Evolutionary conservation across 2,888 invertebrate species (phyloP), one percentile per base, ranked within the genome.

Genomic region (Lasioglossum calceatum): DNA sequence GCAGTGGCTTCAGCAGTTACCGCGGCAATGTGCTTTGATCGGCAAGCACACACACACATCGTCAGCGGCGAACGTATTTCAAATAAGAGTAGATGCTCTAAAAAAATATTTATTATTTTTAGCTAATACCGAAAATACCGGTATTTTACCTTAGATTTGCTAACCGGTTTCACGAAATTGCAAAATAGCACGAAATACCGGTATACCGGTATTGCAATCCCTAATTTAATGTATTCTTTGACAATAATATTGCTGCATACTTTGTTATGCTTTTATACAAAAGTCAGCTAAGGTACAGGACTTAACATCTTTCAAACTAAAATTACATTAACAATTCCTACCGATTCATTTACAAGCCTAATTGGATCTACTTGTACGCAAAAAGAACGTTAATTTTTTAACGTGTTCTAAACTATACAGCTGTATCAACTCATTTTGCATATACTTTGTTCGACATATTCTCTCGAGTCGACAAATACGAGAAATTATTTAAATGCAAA

Each of bases 231-330:
- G 79, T 87, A 86, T 87, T 84, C 74, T 81, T 87, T 87, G 87
- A 86, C 84, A 87, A 87, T 87, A 87, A 87, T 87, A 84, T 73
- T 79, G 44, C 79, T 79, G 78, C 72, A 73, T 86, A 84, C 72
- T 86, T 84, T 77, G 32, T 79, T 84, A 80, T 78, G 76, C 58
- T 81, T 86, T 79, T 81, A 87, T 58, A 77, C 39, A 64, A 54
- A 76, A 72, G 58, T 8, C 61, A 79, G 23, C 39, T 73, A 78
- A 84, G 23, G 54, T 79, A 67, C 77, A 79, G 70, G 23, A 70
- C 78, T 47, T 71, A 79, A 70, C 58, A 84, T 77, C 61, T 82
- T 82, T 80, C 61, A 77, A 61, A n/a, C 50, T 36, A 67, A 70
- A 71, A 58, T 50, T 78, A 70, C 75, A 70, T 44, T 50, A 73